Conservation (phyloP, 2,113 vertebrate species). For the Balaenoptera acutorostrata region DNA sequence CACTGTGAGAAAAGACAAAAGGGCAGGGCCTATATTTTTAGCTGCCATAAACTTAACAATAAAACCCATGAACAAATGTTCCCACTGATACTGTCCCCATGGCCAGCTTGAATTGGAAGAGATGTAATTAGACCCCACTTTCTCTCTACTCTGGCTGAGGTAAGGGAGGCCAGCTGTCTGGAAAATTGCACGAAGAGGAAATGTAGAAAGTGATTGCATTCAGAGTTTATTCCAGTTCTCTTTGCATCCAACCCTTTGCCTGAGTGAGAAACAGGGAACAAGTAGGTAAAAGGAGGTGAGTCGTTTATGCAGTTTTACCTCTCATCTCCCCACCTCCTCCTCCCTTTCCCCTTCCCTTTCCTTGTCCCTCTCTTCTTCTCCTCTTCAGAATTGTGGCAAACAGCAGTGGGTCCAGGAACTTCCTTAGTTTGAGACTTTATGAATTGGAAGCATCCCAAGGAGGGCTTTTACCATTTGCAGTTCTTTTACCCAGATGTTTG, state of each 20-base stretch:
- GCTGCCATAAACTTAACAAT: not conserved
- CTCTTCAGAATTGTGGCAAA: not conserved
- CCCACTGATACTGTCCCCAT: not conserved
- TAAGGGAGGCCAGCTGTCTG: not conserved
- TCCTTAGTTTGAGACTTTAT: not conserved
- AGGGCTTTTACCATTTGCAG: not conserved
- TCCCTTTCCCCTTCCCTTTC: rapidly evolving
- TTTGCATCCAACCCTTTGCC: not conserved
- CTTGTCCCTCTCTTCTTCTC: not conserved
- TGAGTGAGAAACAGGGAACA: not conserved
- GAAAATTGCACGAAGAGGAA: not conserved
- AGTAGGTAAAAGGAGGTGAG: not conserved
- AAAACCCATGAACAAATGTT: not conserved
- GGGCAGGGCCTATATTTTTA: not conserved
- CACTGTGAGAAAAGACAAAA: not conserved
- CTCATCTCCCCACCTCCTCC: not conserved
- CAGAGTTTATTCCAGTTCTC: not conserved
- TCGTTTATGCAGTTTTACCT: not conserved
- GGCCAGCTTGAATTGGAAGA: not conserved
- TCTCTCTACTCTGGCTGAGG: not conserved
- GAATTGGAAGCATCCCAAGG: not conserved
- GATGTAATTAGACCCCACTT: not conserved
- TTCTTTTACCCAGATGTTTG: not conserved
- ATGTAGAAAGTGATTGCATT: not conserved
- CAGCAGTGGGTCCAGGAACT: rapidly evolving